These are phyloP conservation scores for Neosilurus mollespiculum DNA, from an alignment of 2,797 vertebrate species.

Conservation along the genomic window DNA sequence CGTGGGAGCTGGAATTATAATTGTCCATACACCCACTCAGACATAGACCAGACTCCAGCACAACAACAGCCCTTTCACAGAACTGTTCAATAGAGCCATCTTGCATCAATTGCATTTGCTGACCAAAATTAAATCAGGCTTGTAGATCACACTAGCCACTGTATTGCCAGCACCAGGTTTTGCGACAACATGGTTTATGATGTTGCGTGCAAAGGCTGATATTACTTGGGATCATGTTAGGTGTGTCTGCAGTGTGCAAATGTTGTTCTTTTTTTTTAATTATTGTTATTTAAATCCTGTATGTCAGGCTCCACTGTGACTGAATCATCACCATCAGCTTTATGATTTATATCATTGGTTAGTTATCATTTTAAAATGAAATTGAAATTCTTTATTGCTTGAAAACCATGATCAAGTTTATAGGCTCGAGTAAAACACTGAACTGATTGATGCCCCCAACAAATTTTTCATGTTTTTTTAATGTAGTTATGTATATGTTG, in stretches of 20 bases:
- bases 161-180: slow-evolving; percentile 52
- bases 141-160: slow-evolving; percentile 52
- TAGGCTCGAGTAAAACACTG: neutral
- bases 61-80: slow-evolving; percentile 55
- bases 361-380: too few relatives aligned
- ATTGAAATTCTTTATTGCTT: neutral
- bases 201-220: slow-evolving; percentile 56
- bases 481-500: neutral
- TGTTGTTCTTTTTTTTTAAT: neutral
- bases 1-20: slow-evolving; percentile 55
- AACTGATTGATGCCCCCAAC: neutral
- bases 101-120: slow-evolving; percentile 61
- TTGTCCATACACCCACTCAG: slow-evolving; percentile 49
- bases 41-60: slow-evolving; percentile 57
- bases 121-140: slow-evolving; percentile 59
- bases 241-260: slow-evolving; percentile 33
- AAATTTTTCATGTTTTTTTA: neutral
- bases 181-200: slow-evolving; percentile 48
- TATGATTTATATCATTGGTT: neutral
- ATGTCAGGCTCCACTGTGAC: neutral
- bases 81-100: slow-evolving; percentile 58
- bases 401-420: neutral
- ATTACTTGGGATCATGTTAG: slow-evolving; percentile 32
- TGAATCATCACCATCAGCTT: neutral
- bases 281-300: neutral